phyloP scores from a whole-genome alignment of 2,797 vertebrate species.

The Muraenolepis orangiensis region DNA sequence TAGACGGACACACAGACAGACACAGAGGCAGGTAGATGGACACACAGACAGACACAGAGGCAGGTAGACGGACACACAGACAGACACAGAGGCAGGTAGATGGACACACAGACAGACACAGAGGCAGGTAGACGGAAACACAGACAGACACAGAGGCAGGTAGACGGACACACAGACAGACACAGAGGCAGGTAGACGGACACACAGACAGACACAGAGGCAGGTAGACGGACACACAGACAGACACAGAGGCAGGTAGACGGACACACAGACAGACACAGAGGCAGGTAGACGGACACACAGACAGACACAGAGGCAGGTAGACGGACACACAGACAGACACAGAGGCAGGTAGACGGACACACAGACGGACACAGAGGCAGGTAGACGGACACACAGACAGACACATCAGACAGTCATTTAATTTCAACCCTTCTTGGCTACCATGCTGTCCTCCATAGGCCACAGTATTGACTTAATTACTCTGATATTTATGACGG shows the following conservation, averaged over 20 bases:
- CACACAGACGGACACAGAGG: background rate
- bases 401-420: background rate
- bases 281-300: background rate
- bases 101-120: background rate
- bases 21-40: background rate
- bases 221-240: background rate
- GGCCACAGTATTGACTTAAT: background rate
- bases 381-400: background rate
- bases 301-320: background rate
- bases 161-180: background rate
- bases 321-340: background rate
- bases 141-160: background rate
- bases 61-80: background rate
- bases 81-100: too few relatives aligned
- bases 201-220: background rate
- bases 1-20: background rate
- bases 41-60: background rate
- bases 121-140: background rate
- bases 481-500: constrained; percentile 32
- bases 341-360: background rate
- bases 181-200: background rate
- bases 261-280: background rate
- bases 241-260: background rate
- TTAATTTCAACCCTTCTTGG: constrained; percentile 5
- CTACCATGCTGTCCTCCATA: constrained; percentile 11